Evolutionary conservation across 1,140 invertebrate species (phyloP).

Genomic region (Heliconius nattereri): DNA sequence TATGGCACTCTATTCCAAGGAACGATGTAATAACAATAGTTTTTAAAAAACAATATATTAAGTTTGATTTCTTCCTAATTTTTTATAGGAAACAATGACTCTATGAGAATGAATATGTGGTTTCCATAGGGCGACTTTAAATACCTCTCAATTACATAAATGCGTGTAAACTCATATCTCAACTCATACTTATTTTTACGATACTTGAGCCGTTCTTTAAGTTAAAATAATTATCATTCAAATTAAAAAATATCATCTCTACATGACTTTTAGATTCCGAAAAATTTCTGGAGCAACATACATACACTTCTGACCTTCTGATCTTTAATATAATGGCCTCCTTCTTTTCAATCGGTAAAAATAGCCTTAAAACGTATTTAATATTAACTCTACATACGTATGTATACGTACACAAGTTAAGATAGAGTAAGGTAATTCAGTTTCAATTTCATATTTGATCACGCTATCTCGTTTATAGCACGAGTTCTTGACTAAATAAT

Average conservation of each 20-base stretch:
- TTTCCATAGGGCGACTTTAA: no score
- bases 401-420: not conserved
- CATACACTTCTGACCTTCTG: not conserved
- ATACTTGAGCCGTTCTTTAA: no score
- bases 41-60: not conserved
- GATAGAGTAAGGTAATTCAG: not conserved
- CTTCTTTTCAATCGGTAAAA: no score
- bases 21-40: not conserved
- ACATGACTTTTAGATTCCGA: no score
- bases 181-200: no score
- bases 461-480: slow-evolving; percentile 36
- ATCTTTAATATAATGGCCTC: no score
- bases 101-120: not conserved
- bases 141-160: no score
- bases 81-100: not conserved
- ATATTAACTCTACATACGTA: not conserved
- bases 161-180: no score
- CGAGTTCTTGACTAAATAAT: slow-evolving; percentile 36
- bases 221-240: no score
- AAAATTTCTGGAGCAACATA: not conserved
- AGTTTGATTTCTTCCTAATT: not conserved
- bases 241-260: no score
- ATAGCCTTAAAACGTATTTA: no score
- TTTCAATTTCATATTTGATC: slow-evolving; percentile 30
- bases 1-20: no score